phyloP scores from a whole-genome alignment of 2,888 invertebrate species.

The Noctua janthe region DNA sequence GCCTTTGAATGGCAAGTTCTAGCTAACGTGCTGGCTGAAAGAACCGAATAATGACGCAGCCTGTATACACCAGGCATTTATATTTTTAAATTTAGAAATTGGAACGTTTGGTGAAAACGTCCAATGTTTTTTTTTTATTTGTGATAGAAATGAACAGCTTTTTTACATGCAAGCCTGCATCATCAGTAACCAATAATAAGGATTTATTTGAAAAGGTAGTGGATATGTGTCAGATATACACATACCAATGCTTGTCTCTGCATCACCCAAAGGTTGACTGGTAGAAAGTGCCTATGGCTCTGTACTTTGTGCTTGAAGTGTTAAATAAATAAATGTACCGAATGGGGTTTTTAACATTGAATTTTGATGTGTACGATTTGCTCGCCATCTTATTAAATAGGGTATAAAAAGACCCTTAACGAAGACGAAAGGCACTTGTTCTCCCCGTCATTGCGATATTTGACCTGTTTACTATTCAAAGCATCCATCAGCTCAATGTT shows the following conservation, averaged over 20 bases:
- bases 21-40: slow-evolving; percentile 34
- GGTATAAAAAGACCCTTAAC: no score
- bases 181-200: neutral
- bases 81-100: slow-evolving; percentile 22
- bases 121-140: neutral
- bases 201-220: neutral
- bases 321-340: neutral
- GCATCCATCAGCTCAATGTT: no score
- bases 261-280: no score
- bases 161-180: neutral
- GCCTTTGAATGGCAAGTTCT: slow-evolving; percentile 49
- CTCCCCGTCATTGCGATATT: no score
- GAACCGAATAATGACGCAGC: slow-evolving; percentile 42
- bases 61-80: slow-evolving; percentile 23
- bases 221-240: neutral
- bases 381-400: neutral
- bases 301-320: no score
- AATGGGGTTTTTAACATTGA: neutral
- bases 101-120: neutral
- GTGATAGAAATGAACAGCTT: rapidly evolving
- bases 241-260: no score
- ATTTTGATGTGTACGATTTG: neutral
- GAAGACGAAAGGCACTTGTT: no score
- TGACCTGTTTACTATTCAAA: no score
- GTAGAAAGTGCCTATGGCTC: no score